Conservation (phyloP, 2,888 invertebrate species). For the Folsomia candida region DNA sequence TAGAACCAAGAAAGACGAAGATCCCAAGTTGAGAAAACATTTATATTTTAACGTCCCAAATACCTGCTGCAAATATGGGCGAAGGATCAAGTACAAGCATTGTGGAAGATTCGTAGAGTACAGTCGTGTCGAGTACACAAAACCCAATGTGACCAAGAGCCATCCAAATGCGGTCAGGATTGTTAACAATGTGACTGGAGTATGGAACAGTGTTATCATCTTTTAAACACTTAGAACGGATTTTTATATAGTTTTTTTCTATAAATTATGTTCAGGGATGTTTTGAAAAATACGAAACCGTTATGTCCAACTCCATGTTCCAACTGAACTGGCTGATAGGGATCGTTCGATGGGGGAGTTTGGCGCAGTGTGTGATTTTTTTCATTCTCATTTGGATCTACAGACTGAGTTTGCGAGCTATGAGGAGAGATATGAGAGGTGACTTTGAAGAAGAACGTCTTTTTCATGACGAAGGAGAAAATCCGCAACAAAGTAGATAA, state of each 20-base stretch:
- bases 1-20: background rate
- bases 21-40: background rate
- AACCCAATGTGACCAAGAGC: background rate
- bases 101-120: background rate
- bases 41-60: background rate
- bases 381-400: background rate
- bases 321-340: background rate
- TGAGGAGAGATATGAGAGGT: background rate
- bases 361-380: background rate
- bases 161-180: background rate
- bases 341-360: background rate
- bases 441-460: background rate
- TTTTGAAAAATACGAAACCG: background rate
- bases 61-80: background rate
- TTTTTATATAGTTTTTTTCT: too few relatives aligned
- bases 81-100: background rate
- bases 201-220: too few relatives aligned
- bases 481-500: too few relatives aligned
- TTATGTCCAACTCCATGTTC: background rate
- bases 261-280: slow-evolving; percentile 1
- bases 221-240: too few relatives aligned
- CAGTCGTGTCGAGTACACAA: background rate
- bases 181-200: background rate
- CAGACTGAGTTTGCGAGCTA: background rate
- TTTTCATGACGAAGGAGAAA: too few relatives aligned